These are phyloP conservation scores for Hippolais icterina DNA, from an alignment of 2,113 vertebrate species.

Conservation along the genomic window DNA sequence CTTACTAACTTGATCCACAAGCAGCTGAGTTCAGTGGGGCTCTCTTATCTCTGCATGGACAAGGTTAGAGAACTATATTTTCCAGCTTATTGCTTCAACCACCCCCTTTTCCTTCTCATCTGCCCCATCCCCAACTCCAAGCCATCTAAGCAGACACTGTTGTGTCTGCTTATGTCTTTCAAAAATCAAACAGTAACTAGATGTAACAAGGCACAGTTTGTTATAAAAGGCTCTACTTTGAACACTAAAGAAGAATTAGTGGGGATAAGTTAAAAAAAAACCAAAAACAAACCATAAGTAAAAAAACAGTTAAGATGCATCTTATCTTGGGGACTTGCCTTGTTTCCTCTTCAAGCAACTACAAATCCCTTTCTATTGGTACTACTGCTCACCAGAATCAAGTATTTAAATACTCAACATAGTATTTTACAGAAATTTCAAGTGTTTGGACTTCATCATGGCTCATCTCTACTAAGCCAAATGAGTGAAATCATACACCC, in stretches of 20 bases:
- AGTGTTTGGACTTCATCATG: not conserved
- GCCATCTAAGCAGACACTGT: not conserved
- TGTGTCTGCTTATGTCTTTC: not conserved
- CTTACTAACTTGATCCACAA: not conserved
- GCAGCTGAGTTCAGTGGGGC: not conserved
- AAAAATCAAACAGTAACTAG: not conserved
- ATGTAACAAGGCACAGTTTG: not conserved
- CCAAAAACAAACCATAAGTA: not conserved
- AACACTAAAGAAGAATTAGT: not conserved
- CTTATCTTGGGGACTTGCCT: not conserved
- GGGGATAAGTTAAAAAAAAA: not conserved
- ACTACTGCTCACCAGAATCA: not conserved
- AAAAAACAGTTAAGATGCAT: not conserved
- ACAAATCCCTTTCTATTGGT: not conserved
- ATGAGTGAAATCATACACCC: not conserved
- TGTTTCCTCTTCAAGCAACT: not conserved
- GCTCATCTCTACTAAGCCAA: not conserved
- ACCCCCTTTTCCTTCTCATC: not conserved
- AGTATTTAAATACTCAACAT: not conserved
- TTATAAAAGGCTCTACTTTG: not conserved
- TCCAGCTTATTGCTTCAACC: not conserved
- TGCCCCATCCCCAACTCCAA: not conserved
- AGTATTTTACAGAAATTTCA: not conserved
- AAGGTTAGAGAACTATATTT: not conserved
- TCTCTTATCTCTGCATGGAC: accelerated